These are phyloP conservation scores for Sebastes diploproa DNA, from an alignment of 2,797 vertebrate species.

Conservation along the genomic window DNA sequence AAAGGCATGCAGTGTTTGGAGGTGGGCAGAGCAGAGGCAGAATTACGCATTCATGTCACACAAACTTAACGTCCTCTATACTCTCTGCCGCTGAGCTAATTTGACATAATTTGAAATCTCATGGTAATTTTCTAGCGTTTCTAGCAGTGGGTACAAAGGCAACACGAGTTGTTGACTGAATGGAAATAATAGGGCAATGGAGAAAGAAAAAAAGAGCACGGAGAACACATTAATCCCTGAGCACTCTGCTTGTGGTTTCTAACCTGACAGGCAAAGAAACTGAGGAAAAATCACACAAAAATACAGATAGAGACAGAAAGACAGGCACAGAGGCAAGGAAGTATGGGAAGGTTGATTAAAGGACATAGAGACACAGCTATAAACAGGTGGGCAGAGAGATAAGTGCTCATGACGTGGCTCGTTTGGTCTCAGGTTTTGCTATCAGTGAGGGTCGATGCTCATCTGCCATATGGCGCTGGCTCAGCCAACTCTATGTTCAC, in stretches of 20 bases:
- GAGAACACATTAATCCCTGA: slow-evolving; percentile 4
- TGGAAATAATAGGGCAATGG: not conserved
- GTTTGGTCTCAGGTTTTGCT: slow-evolving; percentile 51
- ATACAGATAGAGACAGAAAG: not conserved
- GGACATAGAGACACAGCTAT: slow-evolving; percentile 1
- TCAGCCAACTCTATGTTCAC: slow-evolving; percentile 7
- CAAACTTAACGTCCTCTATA: not conserved
- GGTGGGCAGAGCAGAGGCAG: not conserved
- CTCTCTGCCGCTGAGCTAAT: not conserved
- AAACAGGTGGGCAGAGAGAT: slow-evolving; percentile 49
- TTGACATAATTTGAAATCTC: not conserved
- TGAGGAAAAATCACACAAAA: not conserved
- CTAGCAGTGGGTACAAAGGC: not conserved
- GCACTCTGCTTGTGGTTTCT: slow-evolving; percentile 8
- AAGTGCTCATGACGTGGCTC: slow-evolving; percentile 34
- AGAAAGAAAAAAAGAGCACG: not conserved
- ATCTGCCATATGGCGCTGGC: slow-evolving; percentile 48
- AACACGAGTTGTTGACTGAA: not conserved
- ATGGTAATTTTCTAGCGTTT: slow-evolving; percentile 8
- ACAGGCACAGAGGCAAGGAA: not conserved
- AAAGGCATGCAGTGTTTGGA: slow-evolving; percentile 28
- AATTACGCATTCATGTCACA: not conserved
- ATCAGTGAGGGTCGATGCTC: slow-evolving; percentile 7
- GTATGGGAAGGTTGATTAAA: slow-evolving; percentile 20
- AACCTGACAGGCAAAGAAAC: slow-evolving; percentile 22